A percentile compares a stretch with the other conserved stretches of the same genome.
phyloP scores from a whole-genome alignment of 2,797 vertebrate genomes.

The Schizopygopsis malacanthus region DNA sequence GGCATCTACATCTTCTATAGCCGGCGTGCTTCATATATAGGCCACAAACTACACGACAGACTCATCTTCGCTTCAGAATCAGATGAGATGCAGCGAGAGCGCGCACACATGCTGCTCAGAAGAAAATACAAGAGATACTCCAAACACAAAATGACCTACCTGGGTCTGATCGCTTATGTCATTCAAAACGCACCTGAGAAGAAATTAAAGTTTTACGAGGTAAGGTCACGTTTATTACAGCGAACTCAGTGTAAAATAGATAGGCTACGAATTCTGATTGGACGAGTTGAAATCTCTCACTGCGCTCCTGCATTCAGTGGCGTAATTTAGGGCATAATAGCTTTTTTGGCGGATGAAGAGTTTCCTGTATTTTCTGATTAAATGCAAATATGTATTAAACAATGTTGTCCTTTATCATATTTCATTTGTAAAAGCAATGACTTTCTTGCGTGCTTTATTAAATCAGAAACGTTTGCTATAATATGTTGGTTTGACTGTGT shows the following conservation, averaged over 20 bases:
- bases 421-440: not conserved
- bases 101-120: conserved; percentile 1
- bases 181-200: conserved; percentile 22
- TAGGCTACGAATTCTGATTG: not conserved
- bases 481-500: not conserved
- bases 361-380: not conserved
- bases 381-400: not conserved
- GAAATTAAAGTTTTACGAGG: conserved; percentile 30
- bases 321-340: not conserved
- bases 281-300: not conserved
- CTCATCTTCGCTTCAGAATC: not conserved
- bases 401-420: not conserved
- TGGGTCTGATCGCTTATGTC: conserved; percentile 31
- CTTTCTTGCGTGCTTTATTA: not conserved
- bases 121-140: conserved; percentile 42
- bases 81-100: conserved; percentile 9
- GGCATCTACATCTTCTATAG: not conserved
- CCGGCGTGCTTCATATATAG: conserved; percentile 3
- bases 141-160: conserved; percentile 42
- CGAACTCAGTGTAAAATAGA: not conserved
- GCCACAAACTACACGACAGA: not conserved
- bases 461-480: not conserved
- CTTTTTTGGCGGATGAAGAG: not conserved
- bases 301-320: not conserved
- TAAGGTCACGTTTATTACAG: not conserved